Evolutionary conservation across 2,888 invertebrate genomes (phyloP).

Genomic region (Tenthredo scrophulariae): DNA sequence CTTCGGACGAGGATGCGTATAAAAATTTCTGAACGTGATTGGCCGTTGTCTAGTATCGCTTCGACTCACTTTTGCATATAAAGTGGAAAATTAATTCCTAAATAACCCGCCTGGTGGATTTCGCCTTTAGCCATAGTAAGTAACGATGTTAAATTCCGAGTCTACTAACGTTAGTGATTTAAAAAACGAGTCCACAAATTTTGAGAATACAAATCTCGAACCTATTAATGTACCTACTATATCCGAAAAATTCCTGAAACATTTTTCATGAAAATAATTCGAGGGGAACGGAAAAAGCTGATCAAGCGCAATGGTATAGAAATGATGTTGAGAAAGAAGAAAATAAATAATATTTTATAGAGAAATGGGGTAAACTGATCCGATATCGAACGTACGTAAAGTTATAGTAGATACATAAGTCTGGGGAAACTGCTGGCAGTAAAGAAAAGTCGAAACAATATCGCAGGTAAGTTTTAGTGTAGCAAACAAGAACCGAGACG

Average conservation of each 20-base stretch:
- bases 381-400: neutral
- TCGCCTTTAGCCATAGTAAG: neutral
- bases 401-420: neutral
- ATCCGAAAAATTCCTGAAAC: too few relatives aligned
- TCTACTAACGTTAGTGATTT: neutral
- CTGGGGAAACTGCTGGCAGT: neutral
- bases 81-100: constrained; percentile 41
- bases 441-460: constrained; percentile 3
- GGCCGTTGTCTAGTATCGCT: constrained; percentile 9
- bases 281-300: too few relatives aligned
- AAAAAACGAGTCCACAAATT: neutral
- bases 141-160: neutral
- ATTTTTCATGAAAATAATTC: too few relatives aligned
- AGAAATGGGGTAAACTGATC: neutral
- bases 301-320: neutral
- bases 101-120: neutral
- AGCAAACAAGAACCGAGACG: neutral
- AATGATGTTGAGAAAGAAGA: neutral
- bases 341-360: neutral
- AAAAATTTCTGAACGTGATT: constrained; percentile 25
- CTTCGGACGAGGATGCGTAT: neutral
- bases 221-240: too few relatives aligned
- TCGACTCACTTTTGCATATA: constrained; percentile 28
- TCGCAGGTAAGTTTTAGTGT: constrained; percentile 7
- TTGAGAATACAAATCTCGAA: neutral